Base-by-base conservation (phyloP, 2,797 vertebrate species). In the Dromococcyx pavoninus region DNA sequence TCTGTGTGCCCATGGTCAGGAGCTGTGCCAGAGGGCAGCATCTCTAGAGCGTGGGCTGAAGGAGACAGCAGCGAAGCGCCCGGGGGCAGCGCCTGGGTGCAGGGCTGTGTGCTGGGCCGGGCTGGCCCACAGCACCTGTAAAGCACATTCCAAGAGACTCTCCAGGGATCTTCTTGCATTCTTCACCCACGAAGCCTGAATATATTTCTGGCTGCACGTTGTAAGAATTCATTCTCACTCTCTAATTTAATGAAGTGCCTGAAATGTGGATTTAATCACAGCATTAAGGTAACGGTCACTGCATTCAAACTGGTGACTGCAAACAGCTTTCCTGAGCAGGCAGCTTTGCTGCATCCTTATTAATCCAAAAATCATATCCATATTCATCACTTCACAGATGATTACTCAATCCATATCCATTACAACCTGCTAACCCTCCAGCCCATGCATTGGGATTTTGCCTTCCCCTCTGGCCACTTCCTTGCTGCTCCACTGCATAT, bases 291-390 rank as follows among this genome's bases (percentile, higher is more conserved):
- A 78, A 70, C 4, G 39, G 95, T 94, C 95, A 91, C 93, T 58
- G 97, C 90, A 41, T 85, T 73, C 75, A 14, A 81, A 78, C 93
- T 23, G 89, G 84, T 33, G 91, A 71, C 25, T 32, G 79, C 95
- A 95, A 97, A 80, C 93, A 48, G 41, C 85, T 71, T 95, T 92
- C 87, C 91, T 67, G 91, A 92, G 85, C 69, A 64, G 93, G 32
- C 87, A 94, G 91, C 73, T 88, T 89, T 69, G 88, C 76, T n/a
- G 86, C 91, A 92, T 91, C 96, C 98, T 98, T 97, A 98, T 97
- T 98, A 97, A 98, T 87, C 91, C 94, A 89, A 66, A 96, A 94
- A 88, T 54, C 94, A 94, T 89, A 92, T 88, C 86, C 88, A 39
- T 94, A 88, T 97, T 97, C 96, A 89, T 94, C 89, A 96, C 89